Evolutionary conservation across 2,797 vertebrate genomes (phyloP), one percentile per base, ranked within the genome.

Genomic region (Bovichtus variegatus): DNA sequence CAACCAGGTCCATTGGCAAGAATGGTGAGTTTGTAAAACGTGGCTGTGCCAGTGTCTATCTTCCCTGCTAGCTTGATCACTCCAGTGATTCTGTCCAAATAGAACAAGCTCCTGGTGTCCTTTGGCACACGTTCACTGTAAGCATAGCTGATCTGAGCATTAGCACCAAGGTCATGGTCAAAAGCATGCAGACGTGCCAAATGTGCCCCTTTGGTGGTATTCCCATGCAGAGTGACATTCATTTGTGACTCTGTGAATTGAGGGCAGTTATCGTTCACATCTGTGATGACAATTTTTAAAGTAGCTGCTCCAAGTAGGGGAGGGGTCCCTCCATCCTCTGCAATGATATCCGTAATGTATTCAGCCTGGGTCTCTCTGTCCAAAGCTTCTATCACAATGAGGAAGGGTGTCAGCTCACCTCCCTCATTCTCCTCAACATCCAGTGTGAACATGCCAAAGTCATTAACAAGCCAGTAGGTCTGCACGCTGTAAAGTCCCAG

Each of bases 261-360:
- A 6, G 98, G 98, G 59, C 98, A 99, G 84, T 99, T 99, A 92
- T 99, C 98, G 34, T 99, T 99, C 74, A 99, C 93, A 73, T 99
- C 98, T 0, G 95, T 96, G 87, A 99, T 97, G 68, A 95, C 87
- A 64, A 99, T 95, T 87, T 96, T 97, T 43, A 99, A 96, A 18
- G 97, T 97, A 46, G 98, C 96, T 1, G 96, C 97, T 25, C 98
- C 98, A 21, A 97, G 19, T 0, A 98, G 95, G 0, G 97, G 96
- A 49, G 98, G 98, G 2, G 91, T 95, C 0, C 98, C 98, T 1
- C 98, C 98, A 12, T 99, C 98, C 92, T 99, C 98, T 2, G 98
- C 98, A 0, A 98, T 74, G 4, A 99, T 97, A 57, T 97, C 96
- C 5, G 97, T 99, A 53, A 97, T 88, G 21, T 99, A 99, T 77